Evolutionary conservation across 2,797 vertebrate species (phyloP).

Genomic region (Tenualosa ilisha): DNA sequence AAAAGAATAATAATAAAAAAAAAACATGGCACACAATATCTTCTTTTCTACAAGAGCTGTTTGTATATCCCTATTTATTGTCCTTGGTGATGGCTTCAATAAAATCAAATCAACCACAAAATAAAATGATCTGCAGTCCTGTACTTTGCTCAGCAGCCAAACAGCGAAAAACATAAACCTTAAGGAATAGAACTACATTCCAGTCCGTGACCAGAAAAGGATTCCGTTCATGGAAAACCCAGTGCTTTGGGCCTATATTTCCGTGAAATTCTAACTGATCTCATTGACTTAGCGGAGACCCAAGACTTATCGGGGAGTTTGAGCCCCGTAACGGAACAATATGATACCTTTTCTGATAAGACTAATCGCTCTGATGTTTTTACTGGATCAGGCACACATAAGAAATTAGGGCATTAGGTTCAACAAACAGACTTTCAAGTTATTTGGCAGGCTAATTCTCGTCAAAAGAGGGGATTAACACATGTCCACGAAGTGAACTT

Average conservation of each 20-base stretch:
- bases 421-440: slow-evolving; percentile 11
- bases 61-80: slow-evolving; percentile 46
- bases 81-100: slow-evolving; percentile 33
- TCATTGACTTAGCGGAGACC: not conserved
- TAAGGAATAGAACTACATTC: not conserved
- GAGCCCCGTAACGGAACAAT: not conserved
- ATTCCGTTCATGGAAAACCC: slow-evolving; percentile 2
- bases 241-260: not conserved
- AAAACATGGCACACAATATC: not conserved
- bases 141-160: not conserved
- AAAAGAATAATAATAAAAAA: not conserved
- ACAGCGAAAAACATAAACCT: not conserved
- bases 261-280: not conserved
- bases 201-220: not conserved
- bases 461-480: not conserved
- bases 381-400: not conserved
- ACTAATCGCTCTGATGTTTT: slow-evolving; percentile 4
- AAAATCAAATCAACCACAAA: slow-evolving; percentile 39
- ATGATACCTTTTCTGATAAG: slow-evolving; percentile 10
- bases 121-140: not conserved
- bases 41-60: slow-evolving; percentile 41
- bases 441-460: not conserved
- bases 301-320: not conserved
- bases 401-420: slow-evolving; percentile 1
- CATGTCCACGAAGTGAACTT: not conserved